phyloP scores from a whole-genome alignment of 2,888 invertebrate species.

The Catocala nupta region DNA sequence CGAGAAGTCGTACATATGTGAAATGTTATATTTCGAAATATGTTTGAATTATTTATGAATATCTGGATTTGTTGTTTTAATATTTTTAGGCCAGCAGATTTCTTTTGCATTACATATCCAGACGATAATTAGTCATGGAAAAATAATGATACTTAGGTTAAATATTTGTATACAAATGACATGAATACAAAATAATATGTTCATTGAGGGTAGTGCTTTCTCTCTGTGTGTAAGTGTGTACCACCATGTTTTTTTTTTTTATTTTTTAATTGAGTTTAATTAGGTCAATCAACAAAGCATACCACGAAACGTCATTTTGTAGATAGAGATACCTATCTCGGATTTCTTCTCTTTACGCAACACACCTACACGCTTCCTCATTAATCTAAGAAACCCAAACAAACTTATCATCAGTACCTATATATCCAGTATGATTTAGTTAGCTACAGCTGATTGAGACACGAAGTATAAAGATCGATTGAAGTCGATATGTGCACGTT shows the following conservation, averaged over 20 bases:
- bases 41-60: background rate
- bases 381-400: conserved; percentile 28
- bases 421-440: conserved; percentile 24
- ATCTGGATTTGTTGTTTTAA: too few relatives aligned
- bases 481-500: conserved; percentile 34
- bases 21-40: background rate
- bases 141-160: too few relatives aligned
- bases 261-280: too few relatives aligned
- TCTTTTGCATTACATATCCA: too few relatives aligned
- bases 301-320: background rate
- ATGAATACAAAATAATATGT: too few relatives aligned
- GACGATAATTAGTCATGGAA: too few relatives aligned
- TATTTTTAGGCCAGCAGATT: too few relatives aligned
- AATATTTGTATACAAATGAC: too few relatives aligned
- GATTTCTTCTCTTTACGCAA: background rate
- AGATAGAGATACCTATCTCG: background rate
- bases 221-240: too few relatives aligned
- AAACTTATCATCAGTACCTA: conserved; percentile 40
- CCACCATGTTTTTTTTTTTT: too few relatives aligned
- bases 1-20: background rate
- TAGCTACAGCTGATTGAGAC: conserved; percentile 5
- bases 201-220: too few relatives aligned
- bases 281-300: too few relatives aligned
- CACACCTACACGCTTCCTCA: conserved; percentile 11
- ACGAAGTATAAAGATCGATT: conserved; percentile 43